These are phyloP conservation scores for Brachionichthys hirsutus DNA, from an alignment of 2,113 vertebrate species.

Conservation along the genomic window DNA sequence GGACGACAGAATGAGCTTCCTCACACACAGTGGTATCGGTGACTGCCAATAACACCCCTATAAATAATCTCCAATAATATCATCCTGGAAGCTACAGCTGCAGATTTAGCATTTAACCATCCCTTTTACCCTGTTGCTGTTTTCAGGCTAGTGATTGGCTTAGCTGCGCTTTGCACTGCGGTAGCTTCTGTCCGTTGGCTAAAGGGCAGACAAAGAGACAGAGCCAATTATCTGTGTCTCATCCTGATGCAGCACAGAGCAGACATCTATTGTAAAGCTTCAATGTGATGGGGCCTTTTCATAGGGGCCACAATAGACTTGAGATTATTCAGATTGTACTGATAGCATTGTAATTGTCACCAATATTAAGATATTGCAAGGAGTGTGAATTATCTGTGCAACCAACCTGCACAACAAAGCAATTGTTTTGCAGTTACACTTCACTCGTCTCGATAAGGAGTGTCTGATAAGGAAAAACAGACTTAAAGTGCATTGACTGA, in stretches of 20 bases:
- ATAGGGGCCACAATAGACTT: constrained; percentile 60
- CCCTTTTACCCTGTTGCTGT: constrained; percentile 28
- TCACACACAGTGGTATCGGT: constrained; percentile 18
- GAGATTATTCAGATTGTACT: constrained; percentile 62
- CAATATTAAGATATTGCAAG: constrained; percentile 55
- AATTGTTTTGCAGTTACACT: constrained; percentile 34
- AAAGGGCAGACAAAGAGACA: constrained; percentile 68
- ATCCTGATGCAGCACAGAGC: constrained; percentile 50
- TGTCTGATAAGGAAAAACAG: constrained; percentile 28
- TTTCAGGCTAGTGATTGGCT: constrained; percentile 42
- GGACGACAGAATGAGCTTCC: constrained; percentile 39
- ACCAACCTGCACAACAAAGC: constrained; percentile 51
- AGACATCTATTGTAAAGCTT: constrained; percentile 48
- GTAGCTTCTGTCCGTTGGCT: constrained; percentile 51
- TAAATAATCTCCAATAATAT: constrained; percentile 56
- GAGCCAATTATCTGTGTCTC: constrained; percentile 64
- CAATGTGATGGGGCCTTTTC: constrained; percentile 59
- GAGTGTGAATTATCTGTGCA: constrained; percentile 53
- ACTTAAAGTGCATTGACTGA: constrained; percentile 2
- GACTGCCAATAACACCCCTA: constrained; percentile 29
- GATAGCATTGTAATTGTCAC: constrained; percentile 52
- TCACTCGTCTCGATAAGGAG: constrained; percentile 18
- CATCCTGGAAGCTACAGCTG: constrained; percentile 33
- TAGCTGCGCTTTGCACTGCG: constrained; percentile 20
- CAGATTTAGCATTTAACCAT: constrained; percentile 47